Percentiles rank a stretch among this genome's conserved stretches.
These are phyloP conservation scores for Conopomorpha cramerella DNA, from an alignment of 1,140 invertebrate species.

Conservation along the genomic window DNA sequence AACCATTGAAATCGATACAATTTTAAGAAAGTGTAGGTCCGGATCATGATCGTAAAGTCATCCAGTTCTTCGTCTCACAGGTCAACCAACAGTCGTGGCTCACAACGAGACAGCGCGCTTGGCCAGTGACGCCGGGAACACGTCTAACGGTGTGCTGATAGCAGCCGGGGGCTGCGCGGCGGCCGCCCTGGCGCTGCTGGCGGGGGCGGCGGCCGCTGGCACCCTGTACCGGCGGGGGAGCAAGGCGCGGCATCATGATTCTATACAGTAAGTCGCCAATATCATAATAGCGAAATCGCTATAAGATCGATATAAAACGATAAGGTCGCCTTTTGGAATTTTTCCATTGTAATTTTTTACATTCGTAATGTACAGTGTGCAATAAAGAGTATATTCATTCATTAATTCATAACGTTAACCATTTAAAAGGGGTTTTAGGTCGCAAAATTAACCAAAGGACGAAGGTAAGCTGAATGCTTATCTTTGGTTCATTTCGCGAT, in stretches of 20 bases:
- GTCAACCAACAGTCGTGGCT: conserved; percentile 55
- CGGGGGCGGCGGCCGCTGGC: conserved; percentile 69
- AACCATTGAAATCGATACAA: no score
- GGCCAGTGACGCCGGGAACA: conserved; percentile 65
- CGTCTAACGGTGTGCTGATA: conserved; percentile 72
- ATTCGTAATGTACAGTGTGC: no score
- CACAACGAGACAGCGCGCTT: conserved; percentile 68
- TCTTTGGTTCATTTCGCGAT: no score
- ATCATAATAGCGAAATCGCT: not conserved
- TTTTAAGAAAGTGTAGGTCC: not conserved
- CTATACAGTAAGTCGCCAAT: conserved; percentile 67
- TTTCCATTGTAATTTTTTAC: no score
- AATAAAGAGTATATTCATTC: no score
- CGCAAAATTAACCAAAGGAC: no score
- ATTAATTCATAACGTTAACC: no score
- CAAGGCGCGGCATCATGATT: conserved; percentile 75
- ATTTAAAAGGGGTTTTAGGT: no score
- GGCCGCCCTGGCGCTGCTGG: conserved; percentile 73
- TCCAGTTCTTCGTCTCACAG: conserved; percentile 32
- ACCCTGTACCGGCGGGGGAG: conserved; percentile 78
- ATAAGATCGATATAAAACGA: no score
- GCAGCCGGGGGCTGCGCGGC: conserved; percentile 81
- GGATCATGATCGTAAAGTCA: not conserved
- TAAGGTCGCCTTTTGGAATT: no score
- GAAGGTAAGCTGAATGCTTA: no score